Evolutionary conservation across 2,113 vertebrate genomes (phyloP).

Genomic region (Dasyornis broadbenti): DNA sequence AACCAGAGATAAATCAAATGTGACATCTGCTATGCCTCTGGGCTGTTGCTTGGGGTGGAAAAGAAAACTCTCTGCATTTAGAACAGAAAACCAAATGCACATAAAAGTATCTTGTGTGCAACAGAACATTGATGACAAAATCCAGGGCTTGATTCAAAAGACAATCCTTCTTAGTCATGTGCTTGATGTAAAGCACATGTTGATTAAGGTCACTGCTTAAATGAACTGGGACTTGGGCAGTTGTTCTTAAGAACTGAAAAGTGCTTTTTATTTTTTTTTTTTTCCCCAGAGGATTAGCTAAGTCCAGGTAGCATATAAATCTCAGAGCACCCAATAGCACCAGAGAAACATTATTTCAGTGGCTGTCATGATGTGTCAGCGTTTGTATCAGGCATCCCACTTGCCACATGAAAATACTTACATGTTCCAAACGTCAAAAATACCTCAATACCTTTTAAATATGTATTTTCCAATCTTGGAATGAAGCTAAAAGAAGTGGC

Average conservation of each 20-base stretch:
- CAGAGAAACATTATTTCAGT: background rate
- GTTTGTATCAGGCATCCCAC: background rate
- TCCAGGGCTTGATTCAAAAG: background rate
- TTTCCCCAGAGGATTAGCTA: background rate
- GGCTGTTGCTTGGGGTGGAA: background rate
- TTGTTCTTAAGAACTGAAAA: background rate
- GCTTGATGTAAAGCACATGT: background rate
- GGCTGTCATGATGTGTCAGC: background rate
- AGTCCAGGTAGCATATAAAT: background rate
- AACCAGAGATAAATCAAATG: conserved; percentile 41
- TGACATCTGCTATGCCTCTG: background rate
- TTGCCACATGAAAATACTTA: background rate
- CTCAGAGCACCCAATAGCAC: background rate
- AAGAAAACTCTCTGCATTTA: background rate
- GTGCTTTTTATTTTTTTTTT: background rate
- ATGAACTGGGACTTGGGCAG: background rate
- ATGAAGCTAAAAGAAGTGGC: background rate
- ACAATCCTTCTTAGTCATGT: background rate
- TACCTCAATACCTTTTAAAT: background rate
- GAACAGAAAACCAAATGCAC: background rate
- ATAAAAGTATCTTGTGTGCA: background rate
- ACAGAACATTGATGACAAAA: background rate
- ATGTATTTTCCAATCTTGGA: background rate
- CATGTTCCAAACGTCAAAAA: background rate
- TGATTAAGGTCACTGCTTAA: background rate